Base-by-base conservation (phyloP, 1,140 invertebrate genomes). In the Drosophila baimaii region DNA sequence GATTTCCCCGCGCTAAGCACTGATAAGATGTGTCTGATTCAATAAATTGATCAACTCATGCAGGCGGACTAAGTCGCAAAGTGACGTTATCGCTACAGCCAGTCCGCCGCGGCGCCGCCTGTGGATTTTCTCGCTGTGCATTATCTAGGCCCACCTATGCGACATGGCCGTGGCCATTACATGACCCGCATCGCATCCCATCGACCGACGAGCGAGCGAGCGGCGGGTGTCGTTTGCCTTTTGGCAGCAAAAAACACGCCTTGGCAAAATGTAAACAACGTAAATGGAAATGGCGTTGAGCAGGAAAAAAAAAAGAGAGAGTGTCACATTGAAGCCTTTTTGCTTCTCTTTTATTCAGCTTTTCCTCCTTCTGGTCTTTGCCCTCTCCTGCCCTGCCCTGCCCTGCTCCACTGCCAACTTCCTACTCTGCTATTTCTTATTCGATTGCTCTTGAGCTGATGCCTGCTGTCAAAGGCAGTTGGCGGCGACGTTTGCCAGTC, bases 221-320 rank as follows among this genome's bases (percentile, higher is more conserved):
- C 64, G 72, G 66, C 72, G 77, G 76, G 69, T 84, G 83, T 82
- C 83, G 79, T 88, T 88, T 89, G 84, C 80, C 80, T 84, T 88
- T 89, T 88, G 83, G 82, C 82, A 76, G 64, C 71, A 58, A 58
- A 54, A 25, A 63, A 61, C 63, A 71, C 74, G 57, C 62, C 59
- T 82, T 80, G 52, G 62, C 56, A 44, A 84, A 84, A 83, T 80
- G 86, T 89, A 89, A 88, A 89, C 84, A 88, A 89, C 77, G 72
- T 77, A 80, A 88, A 88, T 89, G 84, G 83, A 80, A 89, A 77
- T 82, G 82, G 79, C 61, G 79, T 69, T 77, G 74, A 54, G 61
- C 31, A 78, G 37, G 44, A 44, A 71, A 64, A 55, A 62, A 79
- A 86, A 62, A 7, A 13, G 3, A 2, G 47, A 29, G 27, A 29